Evolutionary conservation across 2,113 vertebrate species (phyloP), one percentile per base, ranked within the genome.

Genomic region (Microcebus tavaratra): DNA sequence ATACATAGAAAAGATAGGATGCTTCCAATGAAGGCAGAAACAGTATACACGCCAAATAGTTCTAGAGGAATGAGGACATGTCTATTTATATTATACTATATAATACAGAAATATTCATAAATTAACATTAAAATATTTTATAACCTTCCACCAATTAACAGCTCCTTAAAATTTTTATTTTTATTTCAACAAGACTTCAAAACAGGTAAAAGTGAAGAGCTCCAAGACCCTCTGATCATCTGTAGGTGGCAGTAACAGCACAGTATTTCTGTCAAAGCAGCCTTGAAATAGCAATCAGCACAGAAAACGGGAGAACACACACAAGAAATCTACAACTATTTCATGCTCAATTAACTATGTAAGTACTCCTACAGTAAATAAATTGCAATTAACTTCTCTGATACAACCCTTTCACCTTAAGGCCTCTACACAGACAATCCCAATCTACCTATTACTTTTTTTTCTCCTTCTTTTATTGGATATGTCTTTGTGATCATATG

Each of bases 191-290:
- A 55, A 91, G 53, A 90, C 78, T 92, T 92, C 57, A 55, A 68
- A 68, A 57, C 36, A 57, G 23, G 34, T 36, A 48, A 70, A 80
- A 11, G 36, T 29, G 20, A 96, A 85, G 83, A 36, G 7, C 4
- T 25, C 34, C 10, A 78, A 70, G 25, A 18, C 11, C 11, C 34
- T 15, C 81, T 55, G 21, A 3, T 50, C 14, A 65, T 2, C 96
- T 88, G 53, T 34, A 96, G 95, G 59, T 88, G 95, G 95, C 97
- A 92, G 92, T 67, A 81, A 57, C 70, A 87, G 75, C 39, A 61
- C 39, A 61, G 36, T 0, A 18, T 36, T 63, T 27, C 20, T 23
- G 13, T 48, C 59, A 79, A 23, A 61, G 48, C 50, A 31, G 55
- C 34, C 63, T 27, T 36, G 55, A 61, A n/a, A 34, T 9, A 53